Evolutionary conservation across 35 echinoderm and acorn worm species (phyloP).

Genomic region (Diadema setosum): DNA sequence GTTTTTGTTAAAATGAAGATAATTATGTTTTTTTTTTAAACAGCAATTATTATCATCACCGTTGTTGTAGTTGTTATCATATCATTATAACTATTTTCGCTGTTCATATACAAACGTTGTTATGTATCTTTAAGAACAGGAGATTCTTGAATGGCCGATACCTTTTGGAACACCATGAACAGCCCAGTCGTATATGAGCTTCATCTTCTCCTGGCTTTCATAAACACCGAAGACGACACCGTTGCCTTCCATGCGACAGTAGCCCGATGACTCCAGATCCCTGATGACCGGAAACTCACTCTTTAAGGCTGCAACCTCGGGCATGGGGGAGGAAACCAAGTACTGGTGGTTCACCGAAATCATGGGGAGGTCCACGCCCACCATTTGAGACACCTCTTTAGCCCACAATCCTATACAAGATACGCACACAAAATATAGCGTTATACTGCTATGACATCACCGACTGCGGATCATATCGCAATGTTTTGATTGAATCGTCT

Average conservation of each 20-base stretch:
- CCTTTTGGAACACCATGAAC: slow-evolving; percentile 74
- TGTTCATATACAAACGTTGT: too few relatives aligned
- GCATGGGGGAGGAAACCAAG: slow-evolving; percentile 76
- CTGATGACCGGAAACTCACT: slow-evolving; percentile 72
- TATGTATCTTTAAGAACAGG: too few relatives aligned
- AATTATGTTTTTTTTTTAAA: too few relatives aligned
- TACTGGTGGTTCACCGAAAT: slow-evolving; percentile 88
- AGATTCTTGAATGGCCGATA: too few relatives aligned
- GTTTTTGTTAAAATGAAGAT: too few relatives aligned
- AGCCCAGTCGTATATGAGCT: slow-evolving; percentile 73
- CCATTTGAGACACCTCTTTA: slow-evolving; percentile 64
- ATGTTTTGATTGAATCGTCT: too few relatives aligned
- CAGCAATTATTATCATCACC: too few relatives aligned
- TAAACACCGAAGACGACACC: slow-evolving; percentile 84
- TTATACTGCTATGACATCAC: too few relatives aligned
- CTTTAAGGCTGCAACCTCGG: slow-evolving; percentile 74
- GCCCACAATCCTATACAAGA: slow-evolving; percentile 96
- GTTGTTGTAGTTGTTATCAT: too few relatives aligned
- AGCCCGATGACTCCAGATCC: slow-evolving; percentile 85
- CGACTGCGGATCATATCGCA: too few relatives aligned
- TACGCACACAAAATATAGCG: too few relatives aligned
- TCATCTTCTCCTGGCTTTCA: slow-evolving; percentile 73
- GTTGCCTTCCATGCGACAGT: slow-evolving; percentile 54
- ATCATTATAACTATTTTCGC: too few relatives aligned
- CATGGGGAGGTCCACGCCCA: slow-evolving; percentile 63